A percentile compares a stretch with the other conserved stretches of the same genome.
These are phyloP conservation scores for Sycobia sp. DNA, from an alignment of 1,140 invertebrate genomes.

Conservation along the genomic window DNA sequence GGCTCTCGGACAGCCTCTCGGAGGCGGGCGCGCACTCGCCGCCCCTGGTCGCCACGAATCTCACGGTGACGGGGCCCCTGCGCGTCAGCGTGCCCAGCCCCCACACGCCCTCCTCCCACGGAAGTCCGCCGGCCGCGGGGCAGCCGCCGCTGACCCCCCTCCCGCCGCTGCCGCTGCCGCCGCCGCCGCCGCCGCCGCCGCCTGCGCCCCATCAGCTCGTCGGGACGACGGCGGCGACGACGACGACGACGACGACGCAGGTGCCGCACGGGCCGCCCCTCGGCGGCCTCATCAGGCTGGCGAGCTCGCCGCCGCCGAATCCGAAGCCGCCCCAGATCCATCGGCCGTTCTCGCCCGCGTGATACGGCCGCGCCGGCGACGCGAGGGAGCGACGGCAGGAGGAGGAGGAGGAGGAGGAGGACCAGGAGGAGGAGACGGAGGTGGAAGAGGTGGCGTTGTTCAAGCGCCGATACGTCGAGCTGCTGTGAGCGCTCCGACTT, in stretches of 20 bases:
- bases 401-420: too few species aligned
- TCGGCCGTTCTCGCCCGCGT: constrained; percentile 60
- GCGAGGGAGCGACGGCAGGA: too few species aligned
- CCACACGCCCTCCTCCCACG: constrained; percentile 58
- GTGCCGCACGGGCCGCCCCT: too few species aligned
- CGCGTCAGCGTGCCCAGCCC: constrained; percentile 58
- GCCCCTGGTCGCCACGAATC: constrained; percentile 58
- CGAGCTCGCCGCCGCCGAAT: constrained; percentile 53
- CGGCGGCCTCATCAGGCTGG: constrained; percentile 54
- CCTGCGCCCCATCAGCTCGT: constrained; percentile 58
- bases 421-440: too few species aligned
- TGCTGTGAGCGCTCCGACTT: background rate
- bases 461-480: background rate
- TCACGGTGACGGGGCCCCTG: constrained; percentile 57
- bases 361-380: constrained; percentile 45
- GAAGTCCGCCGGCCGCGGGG: constrained; percentile 51
- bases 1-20: constrained; percentile 56
- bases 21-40: constrained; percentile 58
- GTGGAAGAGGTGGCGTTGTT: too few species aligned
- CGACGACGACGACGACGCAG: constrained; percentile 36
- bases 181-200: constrained; percentile 53
- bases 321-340: constrained; percentile 59
- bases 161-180: constrained; percentile 54
- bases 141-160: constrained; percentile 44
- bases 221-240: constrained; percentile 51